Base-by-base conservation (phyloP, 2,888 invertebrate genomes). In the Athalia circularis region DNA sequence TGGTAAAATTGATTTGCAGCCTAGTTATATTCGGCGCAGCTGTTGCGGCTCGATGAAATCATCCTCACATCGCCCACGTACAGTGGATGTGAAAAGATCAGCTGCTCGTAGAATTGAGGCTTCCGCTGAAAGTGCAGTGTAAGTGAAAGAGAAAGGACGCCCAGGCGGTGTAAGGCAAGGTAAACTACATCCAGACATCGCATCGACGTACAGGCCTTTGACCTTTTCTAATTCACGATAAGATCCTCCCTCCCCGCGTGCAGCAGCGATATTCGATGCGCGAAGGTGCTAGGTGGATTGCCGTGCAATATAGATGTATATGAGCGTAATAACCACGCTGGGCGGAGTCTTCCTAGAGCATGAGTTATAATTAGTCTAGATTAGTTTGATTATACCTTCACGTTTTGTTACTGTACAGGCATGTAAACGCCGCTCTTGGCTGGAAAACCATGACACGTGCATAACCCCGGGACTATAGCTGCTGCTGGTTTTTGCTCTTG, bases 101-200 rank as follows among this genome's bases (percentile, higher is more conserved):
- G 47, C 29, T 29, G 29, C 59, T 59, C 72, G 45, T 59, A 7
- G 72, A 59, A 72, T 72, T 57, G 72, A 72, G 72, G 72, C 72
- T 72, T 43, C 45, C 47, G 59, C 47, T 72, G 72, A 72, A 72
- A 72, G 72, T 72, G 72, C 72, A 48, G 11, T 29, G 29, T 29
- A 29, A 47, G 72, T 72, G 57, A 72, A 72, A 72, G 72, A 72
- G 72, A 72, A 72, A 72, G 72, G 72, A 52, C 59, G 47, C 5
- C 47, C 57, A 11, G 11, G 57, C 29, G 29, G 29, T 29, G 29
- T 29, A 29, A 29, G 29, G 29, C 29, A 29, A 29, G 29, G 29
- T 29, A 29, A 29, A 29, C 29, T 29, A 29, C 29, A 29, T 29
- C 29, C 29, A 29, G 48, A 52, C 15, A 59, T 9, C 72, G 72